Percentiles rank a stretch among this genome's conserved stretches.
Conservation (phyloP, 2,888 invertebrate genomes). For the Epistrophe grossulariae region DNA sequence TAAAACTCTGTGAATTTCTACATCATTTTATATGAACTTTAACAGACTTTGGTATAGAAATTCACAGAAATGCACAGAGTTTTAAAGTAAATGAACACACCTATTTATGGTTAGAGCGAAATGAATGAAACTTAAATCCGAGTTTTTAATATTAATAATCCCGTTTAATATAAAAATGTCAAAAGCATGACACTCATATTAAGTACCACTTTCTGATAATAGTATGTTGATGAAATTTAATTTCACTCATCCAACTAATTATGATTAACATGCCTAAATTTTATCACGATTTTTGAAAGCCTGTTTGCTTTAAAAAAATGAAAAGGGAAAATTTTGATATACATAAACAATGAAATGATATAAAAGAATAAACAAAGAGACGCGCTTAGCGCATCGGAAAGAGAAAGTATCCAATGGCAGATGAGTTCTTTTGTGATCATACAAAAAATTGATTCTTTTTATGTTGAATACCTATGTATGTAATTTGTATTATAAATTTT, state of each 20-base stretch:
- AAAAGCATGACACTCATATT: neutral
- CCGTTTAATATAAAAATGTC: neutral
- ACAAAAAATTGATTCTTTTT: neutral
- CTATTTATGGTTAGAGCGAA: no score
- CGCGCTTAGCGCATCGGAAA: conserved; percentile 6
- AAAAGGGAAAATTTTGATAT: conserved; percentile 65
- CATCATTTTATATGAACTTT: no score
- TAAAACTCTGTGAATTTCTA: no score
- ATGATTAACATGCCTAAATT: conserved; percentile 27
- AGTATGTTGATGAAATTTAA: conserved; percentile 13
- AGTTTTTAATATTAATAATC: no score
- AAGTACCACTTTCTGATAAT: conserved; percentile 21
- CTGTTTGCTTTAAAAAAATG: conserved; percentile 29
- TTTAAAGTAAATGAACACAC: no score
- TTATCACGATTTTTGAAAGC: conserved; percentile 28
- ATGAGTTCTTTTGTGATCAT: conserved; percentile 19
- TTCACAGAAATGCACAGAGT: no score
- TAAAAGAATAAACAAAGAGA: conserved; percentile 47
- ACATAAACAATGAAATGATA: conserved; percentile 39
- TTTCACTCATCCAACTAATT: conserved; percentile 44
- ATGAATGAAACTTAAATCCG: no score
- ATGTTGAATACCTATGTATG: no score
- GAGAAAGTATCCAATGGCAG: conserved; percentile 60
- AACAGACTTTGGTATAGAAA: no score
- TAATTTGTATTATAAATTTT: neutral